Base-by-base conservation (phyloP, 2,113 vertebrate species). In the Plotosus lineatus region DNA sequence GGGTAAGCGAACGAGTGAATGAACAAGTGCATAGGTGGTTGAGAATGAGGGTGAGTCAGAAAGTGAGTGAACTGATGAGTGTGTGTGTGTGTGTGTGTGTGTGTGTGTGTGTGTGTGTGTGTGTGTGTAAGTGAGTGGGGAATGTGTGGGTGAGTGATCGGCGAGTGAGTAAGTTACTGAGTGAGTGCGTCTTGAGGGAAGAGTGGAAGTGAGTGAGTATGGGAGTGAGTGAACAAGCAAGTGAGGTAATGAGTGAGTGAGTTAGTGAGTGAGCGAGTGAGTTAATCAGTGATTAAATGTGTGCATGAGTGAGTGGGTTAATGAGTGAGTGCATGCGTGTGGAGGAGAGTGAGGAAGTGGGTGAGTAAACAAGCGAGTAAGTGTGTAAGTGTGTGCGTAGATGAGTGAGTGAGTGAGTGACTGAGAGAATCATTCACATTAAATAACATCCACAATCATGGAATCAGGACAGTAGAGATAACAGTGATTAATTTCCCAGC, bases 301-400 rank as follows among this genome's bases (percentile, higher is more conserved):
- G n/a, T n/a, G n/a, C n/a, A n/a, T n/a, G n/a, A 51, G 60, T 36
- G 31, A 68, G 44, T 26, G 42, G 51, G 44, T 42, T 60, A 63
- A 63, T 23, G 58, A 17, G 6, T 15, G 33, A 61, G 28, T 15
- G n/a, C n/a, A n/a, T n/a, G n/a, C n/a, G n/a, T n/a, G n/a, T n/a
- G n/a, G n/a, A n/a, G n/a, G 38, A 17, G 36, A 7, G 28, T 33
- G 80, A 75, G 80, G 71, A 63, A 51, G 60, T 36, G 31, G 56
- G 44, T 26, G 42, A 63, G 44, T 42, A 28, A 63, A 63, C 21
- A 31, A 17, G 6, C 28, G 33, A 61, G 28, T 15, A n/a, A n/a
- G n/a, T n/a, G n/a, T n/a, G n/a, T n/a, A n/a, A n/a, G n/a, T n/a
- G n/a, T n/a, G n/a, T n/a, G n/a, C n/a, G n/a, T n/a, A n/a, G n/a